phyloP scores from a whole-genome alignment of 2,888 invertebrate species.

The Drosophila rubida region DNA sequence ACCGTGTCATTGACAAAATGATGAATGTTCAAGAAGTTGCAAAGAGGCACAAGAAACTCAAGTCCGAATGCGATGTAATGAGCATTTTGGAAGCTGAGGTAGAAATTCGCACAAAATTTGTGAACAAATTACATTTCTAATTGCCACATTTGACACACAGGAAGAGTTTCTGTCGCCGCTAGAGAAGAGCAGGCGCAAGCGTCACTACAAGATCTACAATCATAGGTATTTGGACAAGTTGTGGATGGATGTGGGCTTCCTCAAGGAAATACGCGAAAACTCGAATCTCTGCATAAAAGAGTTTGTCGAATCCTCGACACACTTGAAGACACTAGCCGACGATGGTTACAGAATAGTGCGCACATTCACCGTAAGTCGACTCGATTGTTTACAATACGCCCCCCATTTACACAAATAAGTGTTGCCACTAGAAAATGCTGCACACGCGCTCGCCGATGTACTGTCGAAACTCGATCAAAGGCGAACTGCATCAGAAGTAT shows the following conservation, averaged over 20 bases:
- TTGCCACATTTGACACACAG: conserved; percentile 43
- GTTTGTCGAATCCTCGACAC: conserved; percentile 58
- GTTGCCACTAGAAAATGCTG: conserved; percentile 84
- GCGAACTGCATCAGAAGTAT: conserved; percentile 47
- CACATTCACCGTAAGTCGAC: conserved; percentile 79
- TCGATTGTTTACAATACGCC: no score
- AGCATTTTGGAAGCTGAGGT: conserved; percentile 80
- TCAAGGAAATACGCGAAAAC: conserved; percentile 67
- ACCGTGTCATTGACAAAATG: conserved; percentile 64
- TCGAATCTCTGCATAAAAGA: conserved; percentile 67
- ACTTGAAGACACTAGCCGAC: conserved; percentile 57
- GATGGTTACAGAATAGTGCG: conserved; percentile 66
- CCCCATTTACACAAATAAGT: no score
- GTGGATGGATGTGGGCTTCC: conserved; percentile 79
- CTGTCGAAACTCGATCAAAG: conserved; percentile 60
- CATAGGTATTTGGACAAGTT: conserved; percentile 78
- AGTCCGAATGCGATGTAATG: conserved; percentile 78
- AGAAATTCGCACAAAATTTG: background rate
- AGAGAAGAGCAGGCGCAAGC: conserved; percentile 74
- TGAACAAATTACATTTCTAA: background rate
- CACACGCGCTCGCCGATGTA: conserved; percentile 82
- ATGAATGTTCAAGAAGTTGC: background rate
- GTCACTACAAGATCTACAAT: conserved; percentile 75
- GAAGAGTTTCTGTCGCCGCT: conserved; percentile 71
- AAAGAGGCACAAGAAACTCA: conserved; percentile 53